Percentiles rank a stretch among this genome's conserved stretches.
Conservation (phyloP, 2,797 vertebrate genomes). For the Novumbra hubbsi region DNA sequence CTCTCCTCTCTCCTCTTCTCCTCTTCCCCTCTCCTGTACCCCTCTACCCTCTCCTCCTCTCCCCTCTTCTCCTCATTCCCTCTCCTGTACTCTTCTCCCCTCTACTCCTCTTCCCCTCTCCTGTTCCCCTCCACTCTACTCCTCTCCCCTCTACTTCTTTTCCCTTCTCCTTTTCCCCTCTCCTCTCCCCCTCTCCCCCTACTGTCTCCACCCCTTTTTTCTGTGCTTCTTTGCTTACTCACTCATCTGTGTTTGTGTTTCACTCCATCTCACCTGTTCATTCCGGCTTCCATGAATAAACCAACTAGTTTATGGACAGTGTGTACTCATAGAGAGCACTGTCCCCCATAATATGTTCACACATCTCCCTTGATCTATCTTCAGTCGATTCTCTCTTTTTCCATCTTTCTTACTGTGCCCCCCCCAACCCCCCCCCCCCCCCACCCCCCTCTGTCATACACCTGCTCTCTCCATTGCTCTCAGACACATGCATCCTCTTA, state of each 20-base stretch:
- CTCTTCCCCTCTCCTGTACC: conserved; percentile 30
- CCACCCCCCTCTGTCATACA: not conserved
- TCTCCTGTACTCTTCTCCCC: too few relatives aligned
- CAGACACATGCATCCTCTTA: conserved; percentile 28
- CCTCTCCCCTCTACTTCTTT: too few relatives aligned
- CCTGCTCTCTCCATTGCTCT: conserved; percentile 10
- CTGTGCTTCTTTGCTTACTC: conserved; percentile 28
- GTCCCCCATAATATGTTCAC: conserved; percentile 7
- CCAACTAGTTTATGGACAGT: conserved; percentile 22
- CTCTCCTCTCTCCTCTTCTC: conserved; percentile 22
- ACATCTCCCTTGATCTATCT: not conserved
- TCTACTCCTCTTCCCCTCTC: too few relatives aligned
- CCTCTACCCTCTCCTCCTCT: not conserved
- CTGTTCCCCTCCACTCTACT: too few relatives aligned
- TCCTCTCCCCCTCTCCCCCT: too few relatives aligned
- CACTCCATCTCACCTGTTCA: not conserved
- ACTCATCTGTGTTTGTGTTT: conserved; percentile 13
- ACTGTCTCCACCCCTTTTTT: too few relatives aligned
- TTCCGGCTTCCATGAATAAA: conserved; percentile 22
- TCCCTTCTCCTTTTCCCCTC: too few relatives aligned
- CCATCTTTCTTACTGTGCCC: conserved; percentile 16
- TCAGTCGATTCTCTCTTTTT: conserved; percentile 13
- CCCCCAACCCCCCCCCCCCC: conserved; percentile 9
- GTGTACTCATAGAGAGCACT: conserved; percentile 22
- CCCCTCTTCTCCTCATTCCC: too few relatives aligned